Percentiles rank a stretch among this genome's conserved stretches.
phyloP scores from a whole-genome alignment of 2,113 vertebrate species.

The Dicentrarchus labrax region DNA sequence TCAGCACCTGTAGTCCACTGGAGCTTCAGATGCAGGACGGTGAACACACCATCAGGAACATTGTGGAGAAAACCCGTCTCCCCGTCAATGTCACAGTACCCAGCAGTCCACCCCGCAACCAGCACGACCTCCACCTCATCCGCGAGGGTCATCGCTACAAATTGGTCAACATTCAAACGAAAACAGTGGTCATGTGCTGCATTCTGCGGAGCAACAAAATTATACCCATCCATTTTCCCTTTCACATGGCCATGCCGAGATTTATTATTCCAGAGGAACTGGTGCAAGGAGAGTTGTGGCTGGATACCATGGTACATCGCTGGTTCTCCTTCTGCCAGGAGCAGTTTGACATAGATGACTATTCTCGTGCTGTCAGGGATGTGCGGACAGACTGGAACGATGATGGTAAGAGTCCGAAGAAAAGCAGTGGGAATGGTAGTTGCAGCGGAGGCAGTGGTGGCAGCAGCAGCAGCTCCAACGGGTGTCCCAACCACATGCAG shows the following conservation, averaged over 20 bases:
- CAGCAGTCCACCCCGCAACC: conserved; percentile 92
- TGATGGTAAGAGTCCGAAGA: conserved; percentile 95
- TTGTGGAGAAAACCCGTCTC: conserved; percentile 96
- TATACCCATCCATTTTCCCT: conserved; percentile 93
- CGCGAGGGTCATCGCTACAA: conserved; percentile 98
- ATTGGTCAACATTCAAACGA: conserved; percentile 97
- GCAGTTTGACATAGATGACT: conserved; percentile 97
- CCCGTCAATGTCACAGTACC: conserved; percentile 97
- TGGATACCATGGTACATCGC: conserved; percentile 92
- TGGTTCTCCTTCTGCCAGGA: conserved; percentile 96
- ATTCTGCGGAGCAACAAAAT: conserved; percentile 92
- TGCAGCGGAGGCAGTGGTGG: conserved; percentile 70
- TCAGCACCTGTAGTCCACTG: conserved; percentile 96
- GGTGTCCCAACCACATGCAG: conserved; percentile 88
- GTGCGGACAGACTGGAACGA: conserved; percentile 94
- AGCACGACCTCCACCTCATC: conserved; percentile 96
- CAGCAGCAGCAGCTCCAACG: conserved; percentile 69
- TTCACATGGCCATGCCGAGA: conserved; percentile 91
- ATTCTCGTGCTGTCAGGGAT: conserved; percentile 94
- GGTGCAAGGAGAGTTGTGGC: conserved; percentile 92
- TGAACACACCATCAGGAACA: conserved; percentile 96
- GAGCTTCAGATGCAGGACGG: conserved; percentile 99
- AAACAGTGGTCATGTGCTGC: conserved; percentile 96
- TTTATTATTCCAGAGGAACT: conserved; percentile 92
- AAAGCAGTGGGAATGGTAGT: conserved; percentile 76